Evolutionary conservation across 2,888 invertebrate genomes (phyloP), one percentile per base, ranked within the genome.

Genomic region (Ctena decussata): DNA sequence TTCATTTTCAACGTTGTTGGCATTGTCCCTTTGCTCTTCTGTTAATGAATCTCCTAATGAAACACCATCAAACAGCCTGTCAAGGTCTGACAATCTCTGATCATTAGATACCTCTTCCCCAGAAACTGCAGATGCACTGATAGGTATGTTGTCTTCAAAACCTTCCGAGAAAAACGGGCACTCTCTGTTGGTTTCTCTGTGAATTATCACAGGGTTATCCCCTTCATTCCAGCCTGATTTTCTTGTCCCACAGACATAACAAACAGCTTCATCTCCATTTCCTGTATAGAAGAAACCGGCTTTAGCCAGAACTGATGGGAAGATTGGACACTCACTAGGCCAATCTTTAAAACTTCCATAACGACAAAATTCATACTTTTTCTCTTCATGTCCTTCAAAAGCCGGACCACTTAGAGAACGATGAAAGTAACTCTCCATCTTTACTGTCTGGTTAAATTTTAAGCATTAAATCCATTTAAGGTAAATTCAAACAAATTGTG

Each of bases 201-300:
- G 91, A 37, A 80, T 98, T 90, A 97, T 97, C 98, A 98, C 98
- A 0, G 98, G 98, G 90, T 98, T 97, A 95, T 99, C 98, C 80
- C 97, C 97, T 69, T 97, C 97, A 94, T 98, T 98, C 99, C 99
- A 99, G 94, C 98, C 98, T 93, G 98, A 98, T 5, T 99, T 96
- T 0, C 98, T 98, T 57, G 98, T 98, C 88, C 98, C 98, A 95
- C 99, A 99, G 94, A 98, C 97, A 96, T 98, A 99, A 95, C 99
- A 99, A 80, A 98, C 97, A 0, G 98, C 98, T 94, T 98, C 98
- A 96, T 99, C 98, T 39, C 97, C 97, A 87, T 97, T 97, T n/a
- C 96, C 96, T 84, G 75, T 93, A 94, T 98, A 98, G 95, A 97
- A 98, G 96, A 99, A 98, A 39, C 99, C 99, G 60, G 98, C 98